phyloP scores from a whole-genome alignment of 2,797 vertebrate genomes.

The Tenualosa ilisha region DNA sequence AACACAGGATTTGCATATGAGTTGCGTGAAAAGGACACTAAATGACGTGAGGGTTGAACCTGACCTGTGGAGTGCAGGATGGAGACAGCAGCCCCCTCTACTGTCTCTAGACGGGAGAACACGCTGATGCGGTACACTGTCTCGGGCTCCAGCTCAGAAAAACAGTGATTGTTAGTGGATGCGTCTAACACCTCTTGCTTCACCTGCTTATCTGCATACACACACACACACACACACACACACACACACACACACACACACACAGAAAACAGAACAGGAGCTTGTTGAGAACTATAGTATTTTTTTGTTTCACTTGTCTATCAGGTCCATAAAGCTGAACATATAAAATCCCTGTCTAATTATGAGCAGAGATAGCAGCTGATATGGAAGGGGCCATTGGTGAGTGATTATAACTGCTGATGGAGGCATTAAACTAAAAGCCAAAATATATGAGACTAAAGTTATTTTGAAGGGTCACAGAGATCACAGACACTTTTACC shows the following conservation, averaged over 20 bases:
- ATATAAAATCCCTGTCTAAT: too few relatives aligned
- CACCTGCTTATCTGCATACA: slow-evolving; percentile 65
- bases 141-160: slow-evolving; percentile 71
- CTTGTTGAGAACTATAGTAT: neutral
- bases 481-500: neutral
- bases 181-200: slow-evolving; percentile 65
- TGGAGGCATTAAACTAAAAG: neutral
- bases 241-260: slow-evolving; percentile 34
- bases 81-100: slow-evolving; percentile 77
- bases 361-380: too few relatives aligned
- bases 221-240: slow-evolving; percentile 32
- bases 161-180: slow-evolving; percentile 75
- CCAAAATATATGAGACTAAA: neutral
- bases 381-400: neutral
- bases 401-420: neutral
- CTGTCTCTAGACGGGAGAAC: slow-evolving; percentile 68
- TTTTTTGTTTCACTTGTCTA: too few relatives aligned
- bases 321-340: too few relatives aligned
- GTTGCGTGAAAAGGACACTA: neutral
- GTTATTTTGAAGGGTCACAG: neutral
- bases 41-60: slow-evolving; percentile 13
- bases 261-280: slow-evolving; percentile 22
- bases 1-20: neutral
- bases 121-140: slow-evolving; percentile 78
- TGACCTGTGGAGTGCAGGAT: slow-evolving; percentile 81